Evolutionary conservation across 2,797 vertebrate genomes (phyloP), one percentile per base, ranked within the genome.

Genomic region (Buceros bicornis): DNA sequence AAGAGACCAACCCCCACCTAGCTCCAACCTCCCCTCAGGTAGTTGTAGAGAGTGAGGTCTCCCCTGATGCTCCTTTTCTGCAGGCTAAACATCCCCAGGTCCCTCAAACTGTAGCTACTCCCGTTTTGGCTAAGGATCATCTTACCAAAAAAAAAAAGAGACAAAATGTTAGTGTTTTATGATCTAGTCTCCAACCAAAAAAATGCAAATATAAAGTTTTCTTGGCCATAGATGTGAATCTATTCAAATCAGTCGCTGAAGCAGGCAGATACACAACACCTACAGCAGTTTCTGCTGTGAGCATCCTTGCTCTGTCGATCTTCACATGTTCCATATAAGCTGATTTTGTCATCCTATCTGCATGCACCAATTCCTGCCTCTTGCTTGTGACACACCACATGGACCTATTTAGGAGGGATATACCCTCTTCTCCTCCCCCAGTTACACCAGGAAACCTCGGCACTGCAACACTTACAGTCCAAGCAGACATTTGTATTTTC

Each of bases 311-410:
- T 57, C 28, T 43, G 3, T 0, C 66, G 19, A 15, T 50, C 24
- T 45, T 45, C 14, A 8, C 2, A 10, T 1, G 0, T 31, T 26
- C n/a, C 16, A 11, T 2, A 1, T 5, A 37, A 50, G 28, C 35
- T 25, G 37, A 51, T 54, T 18, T 16, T 9, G 5, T 47, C 48
- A 14, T 5, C 28, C 48, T 42, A 12, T 56, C 24, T 40, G 16
- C 10, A 58, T 0, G 1, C 64, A 67, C 31, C 2, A 0, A 43
- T 64, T 8, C 61, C 45, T 10, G 10, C 16, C 18, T 53, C 22
- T 53, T 29, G 45, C 9, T 31, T n/a, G 19, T 5, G 8, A 51
- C 0, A 1, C 16, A 42, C 26, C 25, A 24, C 1, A 0, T 8
- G 10, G 70, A 43, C 25, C 29, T 73, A 2, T 8, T 7, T 22